These are phyloP conservation scores for Psettodes erumei DNA, from an alignment of 2,113 vertebrate species.

Conservation along the genomic window DNA sequence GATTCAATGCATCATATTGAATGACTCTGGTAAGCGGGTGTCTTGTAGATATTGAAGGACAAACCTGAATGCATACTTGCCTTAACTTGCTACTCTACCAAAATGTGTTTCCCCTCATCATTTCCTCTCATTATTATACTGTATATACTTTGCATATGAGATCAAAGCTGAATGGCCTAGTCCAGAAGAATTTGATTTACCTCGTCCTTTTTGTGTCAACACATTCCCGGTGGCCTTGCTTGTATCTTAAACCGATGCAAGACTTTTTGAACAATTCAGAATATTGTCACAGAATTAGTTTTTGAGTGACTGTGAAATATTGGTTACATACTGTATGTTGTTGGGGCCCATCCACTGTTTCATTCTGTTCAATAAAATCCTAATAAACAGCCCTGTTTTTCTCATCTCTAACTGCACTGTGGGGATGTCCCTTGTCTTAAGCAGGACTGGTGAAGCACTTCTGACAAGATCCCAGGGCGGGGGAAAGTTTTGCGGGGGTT, in stretches of 20 bases:
- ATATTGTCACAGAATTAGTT: constrained; percentile 1
- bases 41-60: constrained; percentile 67
- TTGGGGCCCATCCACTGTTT: constrained; percentile 32
- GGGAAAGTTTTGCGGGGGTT: too few relatives aligned
- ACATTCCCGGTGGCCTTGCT: constrained; percentile 64
- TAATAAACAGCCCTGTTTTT: constrained; percentile 8
- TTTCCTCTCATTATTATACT: constrained; percentile 1
- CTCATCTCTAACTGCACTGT: not conserved
- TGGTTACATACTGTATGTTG: constrained; percentile 39
- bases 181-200: constrained; percentile 18
- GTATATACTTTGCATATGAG: constrained; percentile 9
- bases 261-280: constrained; percentile 19
- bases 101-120: constrained; percentile 22
- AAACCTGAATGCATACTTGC: constrained; percentile 65
- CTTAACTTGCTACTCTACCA: constrained; percentile 73
- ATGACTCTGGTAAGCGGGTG: constrained; percentile 55
- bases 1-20: constrained; percentile 19
- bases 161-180: constrained; percentile 19
- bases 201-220: constrained; percentile 20
- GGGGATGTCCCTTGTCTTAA: not conserved
- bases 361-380: constrained; percentile 72
- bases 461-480: not conserved
- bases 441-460: not conserved
- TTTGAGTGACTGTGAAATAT: constrained; percentile 28
- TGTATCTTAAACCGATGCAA: constrained; percentile 38